Percentiles rank a stretch among this genome's conserved stretches.
Evolutionary conservation across 2,797 vertebrate genomes (phyloP).

Genomic region (Liasis olivaceus): DNA sequence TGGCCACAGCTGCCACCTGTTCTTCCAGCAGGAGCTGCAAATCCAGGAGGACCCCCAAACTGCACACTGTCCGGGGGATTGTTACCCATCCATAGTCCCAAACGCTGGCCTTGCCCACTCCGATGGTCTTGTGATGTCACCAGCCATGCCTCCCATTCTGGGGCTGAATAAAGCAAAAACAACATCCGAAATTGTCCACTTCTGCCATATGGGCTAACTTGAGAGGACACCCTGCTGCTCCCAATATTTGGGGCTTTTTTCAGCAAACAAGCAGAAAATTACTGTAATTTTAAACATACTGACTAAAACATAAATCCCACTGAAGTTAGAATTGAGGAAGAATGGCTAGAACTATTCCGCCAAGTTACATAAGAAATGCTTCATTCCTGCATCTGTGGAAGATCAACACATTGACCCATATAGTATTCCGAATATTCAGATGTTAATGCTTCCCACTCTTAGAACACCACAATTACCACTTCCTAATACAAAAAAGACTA

Average conservation of each 20-base stretch:
- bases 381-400: not conserved
- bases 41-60: not conserved
- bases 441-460: not conserved
- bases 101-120: not conserved
- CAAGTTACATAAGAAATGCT: not conserved
- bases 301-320: not conserved
- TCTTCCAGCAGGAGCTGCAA: not conserved
- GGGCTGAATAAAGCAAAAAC: not conserved
- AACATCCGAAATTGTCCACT: not conserved
- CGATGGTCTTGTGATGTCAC: not conserved
- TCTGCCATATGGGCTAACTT: not conserved
- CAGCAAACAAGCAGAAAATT: not conserved
- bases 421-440: not conserved
- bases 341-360: not conserved
- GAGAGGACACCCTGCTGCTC: not conserved
- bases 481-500: not conserved
- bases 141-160: not conserved
- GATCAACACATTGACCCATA: not conserved
- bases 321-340: not conserved
- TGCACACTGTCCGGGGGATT: not conserved
- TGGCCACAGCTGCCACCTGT: not conserved
- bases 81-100: not conserved
- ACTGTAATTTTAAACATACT: not conserved
- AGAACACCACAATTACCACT: not conserved
- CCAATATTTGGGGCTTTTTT: too few relatives aligned